Base-by-base conservation (phyloP, 2,888 invertebrate species). In the Ophion slaviceki region DNA sequence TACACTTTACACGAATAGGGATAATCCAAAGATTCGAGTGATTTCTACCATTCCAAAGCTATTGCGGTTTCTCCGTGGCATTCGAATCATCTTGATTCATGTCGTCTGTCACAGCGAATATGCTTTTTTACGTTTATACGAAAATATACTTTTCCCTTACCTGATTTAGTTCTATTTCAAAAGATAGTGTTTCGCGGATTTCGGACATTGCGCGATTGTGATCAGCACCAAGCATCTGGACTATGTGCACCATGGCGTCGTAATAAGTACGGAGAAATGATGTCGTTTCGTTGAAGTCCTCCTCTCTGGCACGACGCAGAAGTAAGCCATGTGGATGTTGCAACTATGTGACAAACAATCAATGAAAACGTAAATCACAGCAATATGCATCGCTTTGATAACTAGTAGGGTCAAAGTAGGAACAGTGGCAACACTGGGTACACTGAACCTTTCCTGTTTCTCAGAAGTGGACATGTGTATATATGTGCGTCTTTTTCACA, bases 91-190 rank as follows among this genome's bases (percentile, higher is more conserved):
- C 40, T 40, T 0, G 7, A 40, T 7, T 6, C 7, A 6, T 7
- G 40, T 7, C 6, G 7, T 40, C 7, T 98, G 98, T 45, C 90
- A 77, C 0, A 91, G 91, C n/a, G 91, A 89, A 91, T 92, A 4
- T n/a, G n/a, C 1, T 32, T 28, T 66, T n/a, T 36, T 0, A n/a
- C 7, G 4, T 40, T n/a, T 2, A 10, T 66, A 7, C 2, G 36
- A 17, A 36, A 28, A 66, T 8, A 66, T 8, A 66, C 14, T 5
- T 20, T 28, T 28, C 28, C 24, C 68, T 68, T 40, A 68, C 68
- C 5, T 68, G 40, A 0, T 36, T 24, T 45, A 68, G 45, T 20
- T 20, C 5, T 6, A 45, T 20, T 24, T 68, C 68, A 24, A 68
- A 68, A 1, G n/a, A 45, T 11, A 68, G 2, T 1, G 20, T 68